Base-by-base conservation (phyloP, 2,797 vertebrate genomes). In the Channa striata region DNA sequence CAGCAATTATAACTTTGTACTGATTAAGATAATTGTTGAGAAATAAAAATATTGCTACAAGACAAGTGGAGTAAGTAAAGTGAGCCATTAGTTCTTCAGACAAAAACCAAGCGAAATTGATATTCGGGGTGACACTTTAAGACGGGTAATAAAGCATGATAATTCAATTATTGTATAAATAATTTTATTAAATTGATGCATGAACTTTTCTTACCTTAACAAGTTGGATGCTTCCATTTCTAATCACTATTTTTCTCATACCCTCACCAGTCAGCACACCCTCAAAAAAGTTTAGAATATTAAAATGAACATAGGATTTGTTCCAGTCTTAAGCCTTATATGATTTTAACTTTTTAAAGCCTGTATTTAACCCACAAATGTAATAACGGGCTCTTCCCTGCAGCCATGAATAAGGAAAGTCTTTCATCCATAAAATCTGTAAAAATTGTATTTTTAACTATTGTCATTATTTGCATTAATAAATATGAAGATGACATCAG, bases 311-410 rank as follows among this genome's bases (percentile, higher is more conserved):
- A 1, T 36, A 20, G 52, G 23, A 19, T 37, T 23, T 17, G 2
- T 13, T 63, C 44, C 20, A 14, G 34, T 33, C 16, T 34, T 12
- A 14, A n/a, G 23, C 6, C 30, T 63, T 23, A 33, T 59, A 71
- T 51, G 37, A 23, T 70, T 47, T 48, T 63, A 75, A 59, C 68
- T 8, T 17, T 72, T 57, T 5, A 44, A 42, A 30, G 53, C 59
- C 69, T 1, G 68, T 59, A 74, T 77, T 83, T 83, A 75, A 87
- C 83, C 81, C 25, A 54, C n/a, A 54, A 59, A 39, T 20, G 36
- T 49, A 76, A 65, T 70, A 75, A 74, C 78, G 74, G 11, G 20
- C 50, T 49, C 65, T 67, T 49, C 57, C 78, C 71, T 62, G 52
- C 72, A 58, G 81, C 70, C 44, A 20, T 73, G 63, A 82, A 63